phyloP scores from a whole-genome alignment of 2,888 invertebrate species.

The Bombylius discolor region DNA sequence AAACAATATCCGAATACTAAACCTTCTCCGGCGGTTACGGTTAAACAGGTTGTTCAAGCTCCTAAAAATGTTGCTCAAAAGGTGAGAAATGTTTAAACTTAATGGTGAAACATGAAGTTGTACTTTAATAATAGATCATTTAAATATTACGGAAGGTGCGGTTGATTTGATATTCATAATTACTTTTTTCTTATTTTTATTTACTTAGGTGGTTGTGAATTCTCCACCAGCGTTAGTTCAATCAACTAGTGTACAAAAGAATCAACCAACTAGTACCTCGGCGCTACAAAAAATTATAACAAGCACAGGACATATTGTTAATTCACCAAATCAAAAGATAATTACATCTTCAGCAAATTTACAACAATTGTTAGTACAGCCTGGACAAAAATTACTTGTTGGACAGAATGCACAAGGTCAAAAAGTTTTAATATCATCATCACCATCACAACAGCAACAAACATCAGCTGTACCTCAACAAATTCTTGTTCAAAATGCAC shows the following conservation, averaged over 20 bases:
- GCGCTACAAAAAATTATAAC: conserved; percentile 12
- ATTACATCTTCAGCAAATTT: conserved; percentile 20
- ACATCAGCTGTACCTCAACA: conserved; percentile 6
- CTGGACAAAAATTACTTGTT: conserved; percentile 30
- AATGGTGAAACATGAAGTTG: too few relatives aligned
- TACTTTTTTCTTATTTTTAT: background rate
- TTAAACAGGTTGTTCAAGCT: conserved; percentile 14
- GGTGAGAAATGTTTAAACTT: conserved; percentile 14
- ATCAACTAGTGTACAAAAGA: conserved; percentile 1
- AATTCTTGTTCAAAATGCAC: conserved; percentile 6
- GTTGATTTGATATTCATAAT: too few relatives aligned
- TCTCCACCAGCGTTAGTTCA: conserved; percentile 1
- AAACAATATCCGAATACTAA: background rate
- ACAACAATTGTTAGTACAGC: conserved; percentile 32
- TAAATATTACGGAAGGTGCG: too few relatives aligned
- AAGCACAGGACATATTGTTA: conserved; percentile 9
- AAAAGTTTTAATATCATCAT: conserved; percentile 32
- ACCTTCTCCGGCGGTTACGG: background rate
- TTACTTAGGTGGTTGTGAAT: conserved; percentile 2
- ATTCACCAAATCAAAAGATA: conserved; percentile 6
- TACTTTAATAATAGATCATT: too few relatives aligned
- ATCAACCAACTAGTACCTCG: background rate
- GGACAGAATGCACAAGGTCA: conserved; percentile 34
- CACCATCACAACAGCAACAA: conserved; percentile 13
- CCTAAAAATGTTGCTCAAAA: conserved; percentile 19